Evolutionary conservation across 1,140 invertebrate genomes (phyloP).

Genomic region (Caenorhabditis tropicalis): DNA sequence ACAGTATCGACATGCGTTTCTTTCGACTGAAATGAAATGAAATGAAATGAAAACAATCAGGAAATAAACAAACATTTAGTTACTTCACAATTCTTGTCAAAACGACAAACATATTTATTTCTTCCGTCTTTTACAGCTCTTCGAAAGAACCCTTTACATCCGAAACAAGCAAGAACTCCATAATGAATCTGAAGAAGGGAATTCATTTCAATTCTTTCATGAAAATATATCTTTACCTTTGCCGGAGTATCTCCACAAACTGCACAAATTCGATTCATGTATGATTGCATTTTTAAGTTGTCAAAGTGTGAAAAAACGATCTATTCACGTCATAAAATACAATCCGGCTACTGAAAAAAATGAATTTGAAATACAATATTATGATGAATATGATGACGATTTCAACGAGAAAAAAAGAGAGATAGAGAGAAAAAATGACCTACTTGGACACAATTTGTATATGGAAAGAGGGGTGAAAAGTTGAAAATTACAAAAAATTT

Average conservation of each 20-base stretch:
- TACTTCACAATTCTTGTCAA: conserved; percentile 55
- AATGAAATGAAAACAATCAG: not conserved
- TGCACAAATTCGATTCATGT: conserved; percentile 50
- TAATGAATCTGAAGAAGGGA: conserved; percentile 52
- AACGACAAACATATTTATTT: conserved; percentile 59
- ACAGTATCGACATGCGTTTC: conserved; percentile 59
- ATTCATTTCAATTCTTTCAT: not conserved
- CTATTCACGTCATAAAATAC: conserved; percentile 4
- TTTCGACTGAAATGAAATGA: conserved; percentile 45
- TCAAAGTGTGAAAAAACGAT: not conserved
- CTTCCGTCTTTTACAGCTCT: conserved; percentile 58
- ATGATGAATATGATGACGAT: not conserved
- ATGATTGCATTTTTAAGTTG: conserved; percentile 9
- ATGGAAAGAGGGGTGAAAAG: not conserved
- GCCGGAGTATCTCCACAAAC: conserved; percentile 59
- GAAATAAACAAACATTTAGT: conserved; percentile 53
- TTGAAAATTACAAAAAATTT: too few species aligned
- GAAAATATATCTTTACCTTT: conserved; percentile 38
- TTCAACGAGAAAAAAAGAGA: not conserved
- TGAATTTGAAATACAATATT: not conserved
- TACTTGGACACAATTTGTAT: not conserved
- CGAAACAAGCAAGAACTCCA: conserved; percentile 59
- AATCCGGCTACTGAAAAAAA: conserved; percentile 1
- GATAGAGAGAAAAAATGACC: not conserved
- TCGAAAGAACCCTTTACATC: conserved; percentile 60